Evolutionary conservation across 2,888 invertebrate species (phyloP).

Genomic region (Leucophora obtusa): DNA sequence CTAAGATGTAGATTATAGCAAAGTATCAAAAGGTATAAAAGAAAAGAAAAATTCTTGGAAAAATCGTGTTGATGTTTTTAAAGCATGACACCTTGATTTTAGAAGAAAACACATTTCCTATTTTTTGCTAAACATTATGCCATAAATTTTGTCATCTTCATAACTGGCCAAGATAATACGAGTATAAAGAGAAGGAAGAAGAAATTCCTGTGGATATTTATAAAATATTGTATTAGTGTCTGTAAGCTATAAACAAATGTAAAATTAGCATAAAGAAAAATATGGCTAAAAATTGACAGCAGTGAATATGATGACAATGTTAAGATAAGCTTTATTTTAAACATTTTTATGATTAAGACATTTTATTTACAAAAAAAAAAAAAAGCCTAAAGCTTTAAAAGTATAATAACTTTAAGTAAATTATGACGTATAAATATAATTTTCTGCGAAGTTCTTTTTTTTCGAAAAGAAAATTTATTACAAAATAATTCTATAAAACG

Average conservation of each 20-base stretch:
- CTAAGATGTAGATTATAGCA: background rate
- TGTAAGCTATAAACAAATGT: conserved; percentile 31
- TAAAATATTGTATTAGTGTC: conserved; percentile 44
- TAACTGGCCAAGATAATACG: background rate
- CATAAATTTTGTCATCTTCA: conserved; percentile 60
- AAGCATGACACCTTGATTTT: conserved; percentile 52
- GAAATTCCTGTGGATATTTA: background rate
- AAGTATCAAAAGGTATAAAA: conserved; percentile 9
- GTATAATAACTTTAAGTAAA: conserved; percentile 11
- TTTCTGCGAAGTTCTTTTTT: conserved; percentile 47
- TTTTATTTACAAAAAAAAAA: conserved; percentile 36
- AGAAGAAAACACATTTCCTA: conserved; percentile 34
- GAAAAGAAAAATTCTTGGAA: conserved; percentile 50
- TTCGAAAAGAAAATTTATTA: conserved; percentile 24
- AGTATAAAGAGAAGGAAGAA: background rate
- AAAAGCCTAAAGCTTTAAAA: conserved; percentile 17
- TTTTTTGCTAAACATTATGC: conserved; percentile 14
- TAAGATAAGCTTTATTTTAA: conserved; percentile 37
- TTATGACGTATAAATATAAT: conserved; percentile 8
- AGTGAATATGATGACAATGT: conserved; percentile 35
- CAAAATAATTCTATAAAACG: background rate
- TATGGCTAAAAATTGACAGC: conserved; percentile 22
- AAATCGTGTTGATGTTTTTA: conserved; percentile 60
- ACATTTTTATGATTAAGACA: conserved; percentile 51
- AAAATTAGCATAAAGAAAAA: conserved; percentile 52